A percentile compares a stretch with the other conserved stretches of the same genome.
phyloP scores from a whole-genome alignment of 2,113 vertebrate genomes.

The Anarrhichthys ocellatus region DNA sequence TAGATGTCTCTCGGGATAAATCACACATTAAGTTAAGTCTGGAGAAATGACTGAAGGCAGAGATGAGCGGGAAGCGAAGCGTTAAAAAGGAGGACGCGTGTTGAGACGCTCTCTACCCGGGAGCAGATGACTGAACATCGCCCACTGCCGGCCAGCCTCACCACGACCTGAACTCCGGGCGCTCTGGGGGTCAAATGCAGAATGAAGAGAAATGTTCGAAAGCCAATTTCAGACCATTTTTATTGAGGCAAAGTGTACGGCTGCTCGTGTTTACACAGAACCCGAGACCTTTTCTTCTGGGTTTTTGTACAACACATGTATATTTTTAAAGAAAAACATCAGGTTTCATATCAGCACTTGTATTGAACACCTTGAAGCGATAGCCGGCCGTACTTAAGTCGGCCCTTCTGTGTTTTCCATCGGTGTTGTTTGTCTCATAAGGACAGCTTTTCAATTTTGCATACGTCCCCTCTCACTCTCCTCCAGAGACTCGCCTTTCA shows the following conservation, averaged over 20 bases:
- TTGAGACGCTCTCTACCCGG: conserved; percentile 3
- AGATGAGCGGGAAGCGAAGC: conserved; percentile 37
- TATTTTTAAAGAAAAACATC: no score
- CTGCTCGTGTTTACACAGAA: background rate
- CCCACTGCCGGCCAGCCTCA: background rate
- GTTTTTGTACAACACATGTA: background rate
- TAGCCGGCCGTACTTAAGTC: no score
- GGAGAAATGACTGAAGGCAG: conserved; percentile 37
- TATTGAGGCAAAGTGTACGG: background rate
- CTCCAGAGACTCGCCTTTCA: conserved; percentile 29
- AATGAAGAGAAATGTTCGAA: background rate
- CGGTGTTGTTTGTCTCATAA: background rate
- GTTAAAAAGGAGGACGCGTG: conserved; percentile 32
- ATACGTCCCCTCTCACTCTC: conserved; percentile 1
- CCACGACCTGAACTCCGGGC: conserved; percentile 2
- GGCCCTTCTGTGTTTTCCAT: background rate
- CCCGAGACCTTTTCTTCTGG: background rate
- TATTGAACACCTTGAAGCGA: background rate
- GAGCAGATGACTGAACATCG: conserved; percentile 47
- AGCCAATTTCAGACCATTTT: conserved; percentile 1
- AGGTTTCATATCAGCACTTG: background rate
- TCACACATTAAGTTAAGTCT: conserved; percentile 23
- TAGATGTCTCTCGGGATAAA: background rate
- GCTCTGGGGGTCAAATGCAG: background rate
- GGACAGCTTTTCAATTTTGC: conserved; percentile 21